phyloP scores from a whole-genome alignment of 2,113 vertebrate species.

The Poecile atricapillus region DNA sequence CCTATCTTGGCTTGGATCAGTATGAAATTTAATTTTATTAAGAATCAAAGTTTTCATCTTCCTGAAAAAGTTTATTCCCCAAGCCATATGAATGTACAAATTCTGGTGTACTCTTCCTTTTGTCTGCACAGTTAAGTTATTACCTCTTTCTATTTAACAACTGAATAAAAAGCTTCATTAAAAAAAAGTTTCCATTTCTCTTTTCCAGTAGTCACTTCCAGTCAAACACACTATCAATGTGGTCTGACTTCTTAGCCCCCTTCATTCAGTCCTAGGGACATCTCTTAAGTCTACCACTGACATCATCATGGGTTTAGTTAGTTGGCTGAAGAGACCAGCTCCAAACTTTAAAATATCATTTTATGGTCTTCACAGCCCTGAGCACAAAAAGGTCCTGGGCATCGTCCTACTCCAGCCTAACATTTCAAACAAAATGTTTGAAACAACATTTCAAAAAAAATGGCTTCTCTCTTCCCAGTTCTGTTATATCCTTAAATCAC shows the following conservation, averaged over 20 bases:
- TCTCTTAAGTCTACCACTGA: neutral
- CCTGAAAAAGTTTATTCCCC: neutral
- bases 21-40: slow-evolving; percentile 27
- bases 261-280: neutral
- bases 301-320: neutral
- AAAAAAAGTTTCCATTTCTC: neutral
- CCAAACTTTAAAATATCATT: neutral
- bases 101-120: neutral
- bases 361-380: neutral
- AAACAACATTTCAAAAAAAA: neutral
- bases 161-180: slow-evolving; percentile 41
- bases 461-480: neutral
- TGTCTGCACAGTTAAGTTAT: slow-evolving; percentile 56
- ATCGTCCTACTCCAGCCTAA: neutral
- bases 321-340: neutral
- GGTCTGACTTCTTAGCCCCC: neutral
- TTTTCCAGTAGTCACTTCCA: neutral
- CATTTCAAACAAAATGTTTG: neutral
- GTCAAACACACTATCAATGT: neutral
- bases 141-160: slow-evolving; percentile 58
- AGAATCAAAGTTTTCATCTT: slow-evolving; percentile 24
- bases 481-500: neutral
- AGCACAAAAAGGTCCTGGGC: neutral
- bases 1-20: slow-evolving; percentile 24
- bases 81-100: slow-evolving; percentile 1